phyloP scores from a whole-genome alignment of 2,888 invertebrate genomes.

The Sycophila texana region DNA sequence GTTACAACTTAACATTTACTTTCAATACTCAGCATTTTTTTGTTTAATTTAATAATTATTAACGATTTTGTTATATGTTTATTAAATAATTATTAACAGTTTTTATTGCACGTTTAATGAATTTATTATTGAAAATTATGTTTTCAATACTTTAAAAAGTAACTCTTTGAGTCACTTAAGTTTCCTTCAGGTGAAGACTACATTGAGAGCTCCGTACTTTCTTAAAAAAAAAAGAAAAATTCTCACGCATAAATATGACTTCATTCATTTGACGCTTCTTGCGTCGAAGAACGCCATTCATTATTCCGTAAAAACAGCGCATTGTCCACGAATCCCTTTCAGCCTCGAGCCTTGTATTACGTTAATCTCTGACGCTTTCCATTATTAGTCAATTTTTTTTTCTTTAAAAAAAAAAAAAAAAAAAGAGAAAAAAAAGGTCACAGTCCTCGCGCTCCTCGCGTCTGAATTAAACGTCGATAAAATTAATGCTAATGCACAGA shows the following conservation, averaged over 20 bases:
- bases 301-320: conserved; percentile 21
- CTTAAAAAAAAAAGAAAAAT: no score
- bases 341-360: conserved; percentile 34
- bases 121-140: not conserved
- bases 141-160: not conserved
- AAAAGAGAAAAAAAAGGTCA: not conserved
- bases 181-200: no score
- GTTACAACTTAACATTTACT: no score
- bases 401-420: conserved; percentile 8
- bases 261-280: conserved; percentile 14
- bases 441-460: not conserved
- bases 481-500: not conserved
- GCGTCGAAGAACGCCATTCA: conserved; percentile 28
- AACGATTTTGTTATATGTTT: no score
- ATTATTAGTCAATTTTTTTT: not conserved
- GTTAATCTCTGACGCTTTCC: conserved; percentile 40
- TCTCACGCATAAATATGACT: conserved; percentile 14
- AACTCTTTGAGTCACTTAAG: no score
- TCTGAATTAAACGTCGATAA: not conserved
- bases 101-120: not conserved
- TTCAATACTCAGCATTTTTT: no score
- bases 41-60: no score
- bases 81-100: no score
- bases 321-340: not conserved
- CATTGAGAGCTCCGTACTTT: no score